Evolutionary conservation across 2,113 vertebrate species (phyloP), one percentile per base, ranked within the genome.

Genomic region (Sorex araneus): DNA sequence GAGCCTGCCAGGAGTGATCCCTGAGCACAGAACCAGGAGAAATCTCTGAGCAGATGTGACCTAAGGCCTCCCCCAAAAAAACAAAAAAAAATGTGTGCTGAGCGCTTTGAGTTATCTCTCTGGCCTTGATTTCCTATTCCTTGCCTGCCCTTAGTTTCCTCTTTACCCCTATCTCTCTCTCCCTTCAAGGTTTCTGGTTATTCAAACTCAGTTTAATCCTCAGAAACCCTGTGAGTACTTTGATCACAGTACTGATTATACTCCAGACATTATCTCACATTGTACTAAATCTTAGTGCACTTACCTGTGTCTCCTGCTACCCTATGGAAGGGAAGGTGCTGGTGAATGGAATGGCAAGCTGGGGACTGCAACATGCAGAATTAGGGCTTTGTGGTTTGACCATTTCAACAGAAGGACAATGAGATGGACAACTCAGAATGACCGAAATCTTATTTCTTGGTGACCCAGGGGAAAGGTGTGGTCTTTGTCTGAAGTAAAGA

Each of bases 361-460:
- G n/a, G 15, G 50, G 11, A 27, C 18, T 27, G 34, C 47, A 30
- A 12, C 57, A 86, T 23, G 66, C 47, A 63, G 45, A 82, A 76
- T 25, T 63, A 67, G 30, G 30, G 27, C 75, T 94, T 82, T 50
- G 32, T 79, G 63, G 73, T 79, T 75, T 80, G 32, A 71, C 54
- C 76, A 36, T 64, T 92, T 89, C 76, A 43, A 7, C 84, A 54
- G 7, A 91, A 66, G 36, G 36, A 3, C 36, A 45, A 73, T 40
- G 15, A 70, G n/a, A 76, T 90, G 66, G 57, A 93, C 15, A 8
- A 91, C 34, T 64, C 91, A 74, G 64, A 64, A 50, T 67, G 27
- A 85, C 79, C 75, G 47, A 78, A 69, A 34, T 92, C 75, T 57
- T 90, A 82, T 89, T 87, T 94, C 74, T 74, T 70, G 36, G 64